Percentiles rank a stretch among this genome's conserved stretches.
phyloP scores from a whole-genome alignment of 2,797 vertebrate genomes.

The Ceryle rudis region DNA sequence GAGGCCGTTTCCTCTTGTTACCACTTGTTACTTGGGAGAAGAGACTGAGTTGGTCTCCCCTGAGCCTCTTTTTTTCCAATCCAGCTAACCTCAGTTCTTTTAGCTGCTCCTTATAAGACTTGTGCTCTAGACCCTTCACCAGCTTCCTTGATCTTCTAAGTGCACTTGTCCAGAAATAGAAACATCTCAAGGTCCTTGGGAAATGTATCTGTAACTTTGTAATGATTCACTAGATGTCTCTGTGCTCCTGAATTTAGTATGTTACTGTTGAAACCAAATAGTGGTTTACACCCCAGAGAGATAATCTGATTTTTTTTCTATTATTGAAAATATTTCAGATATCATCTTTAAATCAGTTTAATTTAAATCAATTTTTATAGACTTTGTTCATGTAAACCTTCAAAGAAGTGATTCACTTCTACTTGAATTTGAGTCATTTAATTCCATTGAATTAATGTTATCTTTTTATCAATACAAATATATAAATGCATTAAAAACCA shows the following conservation, averaged over 20 bases:
- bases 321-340: not conserved
- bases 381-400: not conserved
- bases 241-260: slow-evolving; percentile 44
- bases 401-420: not conserved
- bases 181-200: not conserved
- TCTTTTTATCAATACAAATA: not conserved
- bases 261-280: not conserved
- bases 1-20: not conserved
- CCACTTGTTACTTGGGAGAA: not conserved
- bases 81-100: not conserved
- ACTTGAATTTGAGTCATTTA: not conserved
- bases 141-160: not conserved
- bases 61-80: not conserved
- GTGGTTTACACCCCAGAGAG: not conserved
- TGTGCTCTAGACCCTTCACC: not conserved
- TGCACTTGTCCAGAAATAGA: not conserved
- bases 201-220: slow-evolving; percentile 36
- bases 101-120: not conserved
- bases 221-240: slow-evolving; percentile 78
- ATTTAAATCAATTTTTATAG: not conserved
- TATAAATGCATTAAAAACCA: not conserved
- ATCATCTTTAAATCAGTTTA: not conserved
- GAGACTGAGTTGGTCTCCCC: not conserved
- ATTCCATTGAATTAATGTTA: not conserved
- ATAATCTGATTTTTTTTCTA: not conserved